Evolutionary conservation across 2,113 vertebrate species (phyloP).

Genomic region (Varanus salvator): DNA sequence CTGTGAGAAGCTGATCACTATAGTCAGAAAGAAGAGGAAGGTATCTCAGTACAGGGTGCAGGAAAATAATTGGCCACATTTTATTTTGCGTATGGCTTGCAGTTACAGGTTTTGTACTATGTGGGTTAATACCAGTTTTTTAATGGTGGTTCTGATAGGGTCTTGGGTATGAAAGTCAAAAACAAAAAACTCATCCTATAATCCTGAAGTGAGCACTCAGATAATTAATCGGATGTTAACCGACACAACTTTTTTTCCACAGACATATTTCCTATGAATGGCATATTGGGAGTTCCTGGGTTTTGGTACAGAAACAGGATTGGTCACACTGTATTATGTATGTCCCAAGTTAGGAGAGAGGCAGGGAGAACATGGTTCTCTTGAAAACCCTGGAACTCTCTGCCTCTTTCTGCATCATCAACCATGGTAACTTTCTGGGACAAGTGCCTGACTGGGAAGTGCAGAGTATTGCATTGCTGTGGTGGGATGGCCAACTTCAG

Average conservation of each 20-base stretch:
- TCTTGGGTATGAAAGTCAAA: neutral
- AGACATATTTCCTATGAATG: neutral
- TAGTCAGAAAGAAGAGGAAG: neutral
- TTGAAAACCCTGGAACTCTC: too few relatives aligned
- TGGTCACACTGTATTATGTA: too few relatives aligned
- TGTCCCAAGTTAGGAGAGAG: too few relatives aligned
- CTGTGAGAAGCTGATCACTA: neutral
- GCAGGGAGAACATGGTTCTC: too few relatives aligned
- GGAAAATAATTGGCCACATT: too few relatives aligned
- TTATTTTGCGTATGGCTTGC: neutral
- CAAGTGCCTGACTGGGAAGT: too few relatives aligned
- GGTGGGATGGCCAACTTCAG: too few relatives aligned
- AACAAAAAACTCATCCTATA: neutral
- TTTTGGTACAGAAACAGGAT: too few relatives aligned
- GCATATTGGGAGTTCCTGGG: neutral
- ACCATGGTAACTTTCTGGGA: too few relatives aligned
- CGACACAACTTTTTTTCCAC: neutral
- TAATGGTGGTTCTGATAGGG: neutral
- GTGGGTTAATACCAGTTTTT: neutral
- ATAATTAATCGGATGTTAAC: neutral
- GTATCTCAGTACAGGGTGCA: neutral
- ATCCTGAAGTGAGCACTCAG: neutral
- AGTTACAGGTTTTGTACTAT: neutral
- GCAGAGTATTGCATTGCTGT: too few relatives aligned
- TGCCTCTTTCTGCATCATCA: too few relatives aligned